A percentile compares a stretch with the other conserved stretches of the same genome.
Evolutionary conservation across 2,888 invertebrate genomes (phyloP).

Genomic region (Bombylius discolor): DNA sequence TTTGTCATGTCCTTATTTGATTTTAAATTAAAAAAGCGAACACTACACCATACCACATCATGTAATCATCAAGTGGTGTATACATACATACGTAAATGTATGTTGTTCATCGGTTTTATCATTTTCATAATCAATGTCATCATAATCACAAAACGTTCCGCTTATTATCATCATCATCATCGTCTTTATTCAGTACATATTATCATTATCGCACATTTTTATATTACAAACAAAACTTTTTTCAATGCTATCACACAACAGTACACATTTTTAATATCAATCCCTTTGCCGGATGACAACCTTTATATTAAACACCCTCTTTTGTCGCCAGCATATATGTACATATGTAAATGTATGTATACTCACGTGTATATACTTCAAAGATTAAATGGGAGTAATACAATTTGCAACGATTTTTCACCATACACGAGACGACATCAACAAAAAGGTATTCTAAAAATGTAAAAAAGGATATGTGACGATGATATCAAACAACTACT

Average conservation of each 20-base stretch:
- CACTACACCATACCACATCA: too few species aligned
- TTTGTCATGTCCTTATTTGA: too few species aligned
- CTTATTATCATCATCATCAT: slow-evolving; percentile 4
- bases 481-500: too few species aligned
- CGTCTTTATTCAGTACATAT: slow-evolving; percentile 7
- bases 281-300: slow-evolving; percentile 9
- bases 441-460: not conserved
- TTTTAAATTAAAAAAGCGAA: too few species aligned
- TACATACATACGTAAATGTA: not conserved
- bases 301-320: not conserved
- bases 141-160: slow-evolving; percentile 2
- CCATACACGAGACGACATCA: not conserved
- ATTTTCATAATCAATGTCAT: slow-evolving; percentile 7
- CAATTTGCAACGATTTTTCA: slow-evolving; percentile 18
- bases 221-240: too few species aligned
- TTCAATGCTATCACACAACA: slow-evolving; percentile 9
- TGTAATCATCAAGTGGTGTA: not conserved
- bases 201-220: too few species aligned
- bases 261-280: slow-evolving; percentile 15
- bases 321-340: not conserved
- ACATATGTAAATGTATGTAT: not conserved
- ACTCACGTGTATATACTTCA: slow-evolving; percentile 9
- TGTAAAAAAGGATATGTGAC: too few species aligned
- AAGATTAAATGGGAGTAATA: slow-evolving; percentile 19
- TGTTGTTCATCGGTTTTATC: slow-evolving; percentile 11